Evolutionary conservation across 2,888 invertebrate genomes (phyloP), one percentile per base, ranked within the genome.

Genomic region (Altica lythri): DNA sequence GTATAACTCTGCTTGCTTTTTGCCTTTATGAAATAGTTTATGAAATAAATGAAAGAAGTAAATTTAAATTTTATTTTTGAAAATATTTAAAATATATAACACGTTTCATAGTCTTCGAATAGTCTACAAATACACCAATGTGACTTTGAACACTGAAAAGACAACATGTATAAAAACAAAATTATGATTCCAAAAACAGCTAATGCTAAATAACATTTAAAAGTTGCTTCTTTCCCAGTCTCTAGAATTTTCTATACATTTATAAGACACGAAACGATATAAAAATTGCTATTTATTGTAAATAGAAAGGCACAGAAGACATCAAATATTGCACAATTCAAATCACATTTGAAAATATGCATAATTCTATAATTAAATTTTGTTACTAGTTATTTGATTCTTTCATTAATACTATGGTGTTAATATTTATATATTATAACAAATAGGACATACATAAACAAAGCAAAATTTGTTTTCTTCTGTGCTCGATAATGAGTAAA

Each of bases 171-270:
- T 34, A 42, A 50, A 50, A 50, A 40, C 42, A 50, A 40, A 40
- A 49, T 42, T 18, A 50, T 43, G 34, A 43, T 43, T 50, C 43
- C 50, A 50, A 50, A 47, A 50, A 50, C 43, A 43, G 35, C 43
- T 35, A 43, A 43, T 25, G 9, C 43, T 43, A n/a, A n/a, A n/a
- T n/a, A 50, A 50, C 50, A 50, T 34, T 43, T 17, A 49, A 14
- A 34, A 42, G 32, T 40, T 40, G 40, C 29, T 42, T 38, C 42
- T 40, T 49, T 30, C 32, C 49, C 42, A 42, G 49, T 49, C 49
- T 49, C 49, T 49, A 49, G 40, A 49, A 49, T 42, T 40, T 40
- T 35, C 42, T 49, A 40, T 30, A 30, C 22, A 40, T 32, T 32
- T 49, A n/a, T n/a, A 32, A 49, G 16, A 42, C 40, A 42, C 38